Evolutionary conservation across 1,140 invertebrate genomes (phyloP), one percentile per base, ranked within the genome.

Genomic region (Drosophila lacteicornis): DNA sequence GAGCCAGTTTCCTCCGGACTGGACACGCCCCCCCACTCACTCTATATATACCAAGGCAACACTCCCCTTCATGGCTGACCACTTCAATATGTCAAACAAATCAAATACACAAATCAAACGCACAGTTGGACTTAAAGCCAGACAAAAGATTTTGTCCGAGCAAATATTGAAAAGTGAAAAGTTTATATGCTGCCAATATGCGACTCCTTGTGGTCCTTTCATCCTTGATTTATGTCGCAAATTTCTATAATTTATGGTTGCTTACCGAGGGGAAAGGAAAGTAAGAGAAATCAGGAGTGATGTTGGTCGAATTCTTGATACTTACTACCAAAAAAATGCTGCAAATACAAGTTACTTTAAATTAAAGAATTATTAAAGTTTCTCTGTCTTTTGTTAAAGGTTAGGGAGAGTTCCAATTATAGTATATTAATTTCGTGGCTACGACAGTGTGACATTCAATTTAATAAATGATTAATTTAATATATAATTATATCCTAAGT

Each of bases 1-100:
- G 70, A 65, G 73, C 83, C 71, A 70, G 45, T 61, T 78, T 51
- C 66, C 56, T 40, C 11, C 9, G 45, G 19, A 42, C 55, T 42
- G 47, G 83, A 83, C 68, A 83, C 77, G 83, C 83, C 80, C 50
- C 53, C 40, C 84, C 51, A 17, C 22, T 55, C 17, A 40, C 53
- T 57, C 42, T 27, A n/a, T 30, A 30, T 27, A 30, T 33, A 12
- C 27, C 8, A 15, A 55, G 51, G 33, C 17, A n/a, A 40, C 33
- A 40, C 33, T 27, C 47, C 66, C 50, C 38, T 68, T 61, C 59
- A 71, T 55, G 81, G 50, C 78, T 87, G 84, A 87, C 84, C 84
- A 88, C 84, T 87, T 87, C 84, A 87, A 88, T 80, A 87, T 87
- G 84, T 82, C 84, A 88, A 87, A 79, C 76, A 83, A 83, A 87